Evolutionary conservation across 2,113 vertebrate species (phyloP), one percentile per base, ranked within the genome.

Genomic region (Anas platyrhynchos): DNA sequence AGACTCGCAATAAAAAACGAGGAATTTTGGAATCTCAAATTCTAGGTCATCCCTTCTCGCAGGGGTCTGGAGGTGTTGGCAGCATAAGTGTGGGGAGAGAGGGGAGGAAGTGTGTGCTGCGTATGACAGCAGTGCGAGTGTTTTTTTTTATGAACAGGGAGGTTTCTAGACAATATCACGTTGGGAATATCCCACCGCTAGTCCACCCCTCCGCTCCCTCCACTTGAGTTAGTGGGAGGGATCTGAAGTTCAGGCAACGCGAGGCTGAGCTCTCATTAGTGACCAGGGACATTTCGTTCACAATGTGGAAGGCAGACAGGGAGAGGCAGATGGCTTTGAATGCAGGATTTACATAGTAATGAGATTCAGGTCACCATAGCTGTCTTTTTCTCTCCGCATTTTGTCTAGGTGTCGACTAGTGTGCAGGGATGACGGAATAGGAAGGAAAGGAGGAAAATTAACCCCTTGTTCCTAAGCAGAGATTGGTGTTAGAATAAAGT

Each of bases 331-430:
- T 96, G 96, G 96, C 93, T 97, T 93, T 96, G 90, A 93, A 92
- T 92, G 93, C 91, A 84, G 93, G 96, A 97, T 97, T 96, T 97
- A 96, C 97, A 97, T 97, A 96, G 95, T 96, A 97, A 97, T 97
- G 96, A 97, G 96, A 96, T 95, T 93, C 95, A 89, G 96, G 94
- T 97, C 95, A 94, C 83, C 88, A 50, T 94, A 92, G 94, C 94
- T 97, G 95, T 95, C 93, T 94, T 96, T 94, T 82, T 94, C 90
- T 93, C 91, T 95, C 82, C 92, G 63, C 92, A 89, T 96, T 94
- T 95, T 94, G 86, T 94, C 93, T 96, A 94, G 74, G 93, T 95
- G 92, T 96, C 29, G 83, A 80, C 66, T 83, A 86, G 83, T 68
- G 41, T 93, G 88, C 72, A 81, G 56, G 79, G 83, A 92, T 94